Conservation (phyloP, 1,140 invertebrate species). For the Musca vetustissima region DNA sequence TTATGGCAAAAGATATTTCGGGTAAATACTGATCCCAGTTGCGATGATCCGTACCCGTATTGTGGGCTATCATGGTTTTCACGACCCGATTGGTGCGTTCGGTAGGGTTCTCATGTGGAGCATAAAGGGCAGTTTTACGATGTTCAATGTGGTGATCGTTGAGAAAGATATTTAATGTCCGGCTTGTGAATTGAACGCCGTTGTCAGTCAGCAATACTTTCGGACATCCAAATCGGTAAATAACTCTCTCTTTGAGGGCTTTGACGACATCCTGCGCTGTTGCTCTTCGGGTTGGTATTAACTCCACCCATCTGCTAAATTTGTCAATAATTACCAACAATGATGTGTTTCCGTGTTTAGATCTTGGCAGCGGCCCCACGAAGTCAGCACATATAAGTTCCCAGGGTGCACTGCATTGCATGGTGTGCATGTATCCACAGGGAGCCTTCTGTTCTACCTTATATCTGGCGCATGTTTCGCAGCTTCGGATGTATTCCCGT, state of each 20-base stretch:
- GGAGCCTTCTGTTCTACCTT: too few species aligned
- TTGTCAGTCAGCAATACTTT: constrained; percentile 3
- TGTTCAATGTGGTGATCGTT: neutral
- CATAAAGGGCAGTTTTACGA: neutral
- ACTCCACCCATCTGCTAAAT: constrained; percentile 2
- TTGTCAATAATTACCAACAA: neutral
- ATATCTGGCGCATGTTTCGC: too few species aligned
- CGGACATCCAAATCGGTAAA: neutral
- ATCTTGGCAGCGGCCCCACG: constrained; percentile 12
- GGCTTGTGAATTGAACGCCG: constrained; percentile 9
- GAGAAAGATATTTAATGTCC: neutral
- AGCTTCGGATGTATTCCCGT: too few species aligned
- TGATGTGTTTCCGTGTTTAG: constrained; percentile 7
- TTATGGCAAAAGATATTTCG: too few species aligned
- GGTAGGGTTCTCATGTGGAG: constrained; percentile 15
- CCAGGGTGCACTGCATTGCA: too few species aligned
- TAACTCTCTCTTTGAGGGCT: neutral
- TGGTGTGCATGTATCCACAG: too few species aligned
- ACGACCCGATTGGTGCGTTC: neutral
- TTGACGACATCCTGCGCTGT: neutral
- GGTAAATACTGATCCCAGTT: too few species aligned
- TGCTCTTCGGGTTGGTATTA: neutral
- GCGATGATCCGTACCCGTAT: too few species aligned
- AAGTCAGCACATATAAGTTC: constrained; percentile 35
- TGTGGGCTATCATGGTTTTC: too few species aligned